These are phyloP conservation scores for Clupea harengus DNA, from an alignment of 2,113 vertebrate genomes.

Conservation along the genomic window DNA sequence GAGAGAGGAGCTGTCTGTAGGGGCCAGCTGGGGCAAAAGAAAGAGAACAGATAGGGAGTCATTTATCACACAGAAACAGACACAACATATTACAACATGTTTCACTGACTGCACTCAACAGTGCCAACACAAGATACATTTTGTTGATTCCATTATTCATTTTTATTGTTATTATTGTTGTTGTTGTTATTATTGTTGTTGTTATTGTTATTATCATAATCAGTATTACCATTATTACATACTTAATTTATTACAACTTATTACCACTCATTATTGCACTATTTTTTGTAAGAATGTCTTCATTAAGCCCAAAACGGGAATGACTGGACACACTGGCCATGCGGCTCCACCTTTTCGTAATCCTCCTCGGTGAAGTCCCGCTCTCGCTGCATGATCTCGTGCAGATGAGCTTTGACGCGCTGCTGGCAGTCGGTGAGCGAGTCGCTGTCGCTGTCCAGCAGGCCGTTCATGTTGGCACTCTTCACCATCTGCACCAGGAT, in stretches of 20 bases:
- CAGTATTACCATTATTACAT: background rate
- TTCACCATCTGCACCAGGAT: constrained; percentile 99
- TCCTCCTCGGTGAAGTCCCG: constrained; percentile 81
- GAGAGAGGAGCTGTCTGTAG: constrained; percentile 85
- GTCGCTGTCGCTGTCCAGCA: constrained; percentile 94
- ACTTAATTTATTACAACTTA: background rate
- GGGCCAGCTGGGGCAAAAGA: constrained; percentile 78
- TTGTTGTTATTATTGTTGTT: too few relatives aligned
- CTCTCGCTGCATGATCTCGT: constrained; percentile 92
- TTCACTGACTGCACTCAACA: background rate
- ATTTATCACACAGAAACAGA: background rate
- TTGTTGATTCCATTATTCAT: background rate
- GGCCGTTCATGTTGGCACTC: constrained; percentile 98
- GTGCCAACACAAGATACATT: background rate
- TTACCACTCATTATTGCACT: background rate
- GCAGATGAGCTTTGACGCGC: constrained; percentile 88
- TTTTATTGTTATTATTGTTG: background rate
- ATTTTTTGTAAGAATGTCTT: background rate
- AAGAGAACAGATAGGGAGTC: background rate
- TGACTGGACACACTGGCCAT: background rate
- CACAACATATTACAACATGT: background rate
- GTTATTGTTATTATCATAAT: too few relatives aligned
- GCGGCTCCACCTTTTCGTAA: constrained; percentile 80
- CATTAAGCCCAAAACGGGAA: background rate
- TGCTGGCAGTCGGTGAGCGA: constrained; percentile 94